Conservation (phyloP, 1,140 invertebrate genomes). For the Platorchestia sp. region DNA sequence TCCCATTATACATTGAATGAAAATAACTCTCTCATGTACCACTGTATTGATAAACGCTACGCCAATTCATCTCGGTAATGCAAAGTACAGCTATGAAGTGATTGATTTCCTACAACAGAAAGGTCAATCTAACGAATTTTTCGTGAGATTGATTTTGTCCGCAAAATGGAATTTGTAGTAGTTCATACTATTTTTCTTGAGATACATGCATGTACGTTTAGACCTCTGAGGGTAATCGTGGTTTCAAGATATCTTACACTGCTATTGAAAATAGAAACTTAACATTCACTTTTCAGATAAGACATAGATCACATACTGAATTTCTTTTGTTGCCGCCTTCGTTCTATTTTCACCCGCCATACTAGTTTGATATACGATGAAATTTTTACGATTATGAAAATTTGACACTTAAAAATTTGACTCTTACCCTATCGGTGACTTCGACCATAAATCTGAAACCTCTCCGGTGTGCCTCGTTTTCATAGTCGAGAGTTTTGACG, state of each 20-base stretch:
- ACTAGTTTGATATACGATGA: background rate
- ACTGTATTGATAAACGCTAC: background rate
- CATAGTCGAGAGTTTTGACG: slow-evolving; percentile 58
- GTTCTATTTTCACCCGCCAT: background rate
- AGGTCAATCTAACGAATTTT: background rate
- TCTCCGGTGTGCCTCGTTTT: slow-evolving; percentile 56
- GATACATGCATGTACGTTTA: too few relatives aligned
- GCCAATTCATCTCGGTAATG: background rate
- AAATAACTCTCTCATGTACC: background rate
- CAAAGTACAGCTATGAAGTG: background rate
- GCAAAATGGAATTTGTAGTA: background rate
- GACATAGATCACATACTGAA: too few relatives aligned
- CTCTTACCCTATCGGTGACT: slow-evolving; percentile 62
- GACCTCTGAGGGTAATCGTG: too few relatives aligned
- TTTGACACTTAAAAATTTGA: background rate
- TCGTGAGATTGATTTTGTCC: background rate
- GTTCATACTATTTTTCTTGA: too few relatives aligned
- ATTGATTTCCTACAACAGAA: background rate
- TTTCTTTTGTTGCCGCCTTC: background rate
- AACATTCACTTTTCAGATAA: too few relatives aligned
- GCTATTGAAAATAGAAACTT: too few relatives aligned
- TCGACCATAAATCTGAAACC: slow-evolving; percentile 61
- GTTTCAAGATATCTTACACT: too few relatives aligned
- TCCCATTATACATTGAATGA: background rate
- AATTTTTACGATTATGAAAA: background rate